Evolutionary conservation across 2,888 invertebrate genomes (phyloP).

Genomic region (Rotaria sp.): DNA sequence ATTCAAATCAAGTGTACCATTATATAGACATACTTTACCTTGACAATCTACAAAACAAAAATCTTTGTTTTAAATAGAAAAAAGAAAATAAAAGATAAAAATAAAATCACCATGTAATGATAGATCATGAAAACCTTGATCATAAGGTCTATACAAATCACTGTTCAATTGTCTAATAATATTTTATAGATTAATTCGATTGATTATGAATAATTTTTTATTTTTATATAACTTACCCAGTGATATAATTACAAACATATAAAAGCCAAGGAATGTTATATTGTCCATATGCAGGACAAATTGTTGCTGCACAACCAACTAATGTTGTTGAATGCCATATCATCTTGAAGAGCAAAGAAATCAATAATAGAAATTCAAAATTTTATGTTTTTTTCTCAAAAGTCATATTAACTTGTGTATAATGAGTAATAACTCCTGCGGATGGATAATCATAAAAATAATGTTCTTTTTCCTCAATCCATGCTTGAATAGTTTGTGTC

Average conservation of each 20-base stretch:
- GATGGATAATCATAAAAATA: background rate
- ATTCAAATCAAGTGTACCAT: background rate
- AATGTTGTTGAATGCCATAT: constrained; percentile 10
- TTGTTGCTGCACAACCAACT: background rate
- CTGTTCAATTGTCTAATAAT: background rate
- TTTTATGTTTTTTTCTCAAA: too few species aligned
- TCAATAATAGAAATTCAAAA: background rate
- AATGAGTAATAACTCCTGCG: background rate
- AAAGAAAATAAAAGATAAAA: background rate
- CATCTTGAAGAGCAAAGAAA: background rate
- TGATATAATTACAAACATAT: constrained; percentile 25
- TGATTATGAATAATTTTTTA: too few species aligned
- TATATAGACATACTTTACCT: background rate
- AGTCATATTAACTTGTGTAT: background rate
- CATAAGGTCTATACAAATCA: background rate
- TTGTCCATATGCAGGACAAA: background rate
- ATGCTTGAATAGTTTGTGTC: background rate
- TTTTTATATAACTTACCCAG: background rate
- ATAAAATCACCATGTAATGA: background rate
- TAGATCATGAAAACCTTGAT: background rate
- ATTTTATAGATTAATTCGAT: background rate
- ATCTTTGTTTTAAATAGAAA: background rate
- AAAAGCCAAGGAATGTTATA: background rate
- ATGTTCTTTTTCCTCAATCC: background rate
- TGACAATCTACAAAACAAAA: background rate